Conservation (phyloP, 2,888 invertebrate species). For the Cephus sareptanus region DNA sequence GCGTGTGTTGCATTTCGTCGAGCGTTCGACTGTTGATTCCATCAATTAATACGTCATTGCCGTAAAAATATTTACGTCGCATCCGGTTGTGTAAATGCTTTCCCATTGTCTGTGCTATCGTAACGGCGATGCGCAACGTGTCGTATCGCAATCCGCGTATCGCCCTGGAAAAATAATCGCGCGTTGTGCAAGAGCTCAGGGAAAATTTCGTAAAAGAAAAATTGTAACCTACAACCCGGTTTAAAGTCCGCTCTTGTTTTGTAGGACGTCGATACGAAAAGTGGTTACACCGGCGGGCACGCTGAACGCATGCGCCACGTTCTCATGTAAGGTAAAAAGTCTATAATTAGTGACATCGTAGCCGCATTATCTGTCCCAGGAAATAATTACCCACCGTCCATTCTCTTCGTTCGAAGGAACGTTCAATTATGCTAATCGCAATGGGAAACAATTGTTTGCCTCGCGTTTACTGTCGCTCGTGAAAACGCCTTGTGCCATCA, state of each 20-base stretch:
- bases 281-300: neutral
- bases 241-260: neutral
- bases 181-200: neutral
- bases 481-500: neutral
- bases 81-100: neutral
- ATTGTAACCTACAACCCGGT: neutral
- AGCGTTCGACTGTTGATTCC: neutral
- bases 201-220: neutral
- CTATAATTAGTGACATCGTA: slow-evolving; percentile 35
- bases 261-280: neutral
- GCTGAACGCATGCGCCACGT: neutral
- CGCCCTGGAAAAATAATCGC: neutral
- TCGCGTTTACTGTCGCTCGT: neutral
- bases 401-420: slow-evolving; percentile 36
- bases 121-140: neutral
- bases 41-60: neutral
- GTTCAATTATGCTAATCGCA: slow-evolving; percentile 53
- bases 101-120: neutral
- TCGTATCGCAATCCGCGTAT: neutral
- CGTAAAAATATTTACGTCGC: neutral
- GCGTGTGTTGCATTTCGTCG: neutral
- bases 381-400: slow-evolving; percentile 40
- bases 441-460: slow-evolving; percentile 10
- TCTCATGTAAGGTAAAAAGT: slow-evolving; percentile 16
- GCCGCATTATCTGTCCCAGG: slow-evolving; percentile 36